Evolutionary conservation across 2,888 invertebrate genomes (phyloP).

Genomic region (Taphrorychus bicolor): DNA sequence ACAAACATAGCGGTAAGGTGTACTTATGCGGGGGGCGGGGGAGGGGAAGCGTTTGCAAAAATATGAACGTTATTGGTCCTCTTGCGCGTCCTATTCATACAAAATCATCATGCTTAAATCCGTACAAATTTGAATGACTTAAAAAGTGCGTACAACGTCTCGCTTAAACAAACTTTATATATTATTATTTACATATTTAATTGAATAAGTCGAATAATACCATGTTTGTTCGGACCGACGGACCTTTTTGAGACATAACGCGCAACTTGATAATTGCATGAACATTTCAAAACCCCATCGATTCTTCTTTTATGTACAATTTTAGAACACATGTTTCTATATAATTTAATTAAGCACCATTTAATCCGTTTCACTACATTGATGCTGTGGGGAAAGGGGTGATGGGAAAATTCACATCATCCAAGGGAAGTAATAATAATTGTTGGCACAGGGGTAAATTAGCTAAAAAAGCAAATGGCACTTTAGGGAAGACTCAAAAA

Average conservation of each 20-base stretch:
- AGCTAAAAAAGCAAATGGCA: slow-evolving; percentile 13
- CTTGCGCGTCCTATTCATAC: slow-evolving; percentile 13
- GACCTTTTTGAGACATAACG: background rate
- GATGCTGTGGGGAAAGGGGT: background rate
- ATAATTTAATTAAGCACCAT: slow-evolving; percentile 35
- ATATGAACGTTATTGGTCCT: slow-evolving; percentile 30
- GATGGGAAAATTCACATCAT: too few species aligned
- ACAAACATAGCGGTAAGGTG: too few species aligned
- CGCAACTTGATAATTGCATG: background rate
- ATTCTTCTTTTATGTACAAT: slow-evolving; percentile 13
- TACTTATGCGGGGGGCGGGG: too few species aligned
- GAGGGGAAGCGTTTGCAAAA: slow-evolving; percentile 5
- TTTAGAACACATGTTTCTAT: slow-evolving; percentile 36
- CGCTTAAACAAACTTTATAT: background rate
- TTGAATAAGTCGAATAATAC: slow-evolving; percentile 35
- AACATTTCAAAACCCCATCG: background rate
- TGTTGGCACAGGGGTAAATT: background rate
- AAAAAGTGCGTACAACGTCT: background rate
- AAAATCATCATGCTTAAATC: background rate
- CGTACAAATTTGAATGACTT: slow-evolving; percentile 1
- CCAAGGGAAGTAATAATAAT: background rate
- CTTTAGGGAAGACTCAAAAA: slow-evolving; percentile 25
- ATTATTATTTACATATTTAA: slow-evolving; percentile 4
- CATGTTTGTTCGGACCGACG: slow-evolving; percentile 31
- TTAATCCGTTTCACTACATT: slow-evolving; percentile 35